Base-by-base conservation (phyloP, 2,888 invertebrate genomes). In the Phaonia tiefii region DNA sequence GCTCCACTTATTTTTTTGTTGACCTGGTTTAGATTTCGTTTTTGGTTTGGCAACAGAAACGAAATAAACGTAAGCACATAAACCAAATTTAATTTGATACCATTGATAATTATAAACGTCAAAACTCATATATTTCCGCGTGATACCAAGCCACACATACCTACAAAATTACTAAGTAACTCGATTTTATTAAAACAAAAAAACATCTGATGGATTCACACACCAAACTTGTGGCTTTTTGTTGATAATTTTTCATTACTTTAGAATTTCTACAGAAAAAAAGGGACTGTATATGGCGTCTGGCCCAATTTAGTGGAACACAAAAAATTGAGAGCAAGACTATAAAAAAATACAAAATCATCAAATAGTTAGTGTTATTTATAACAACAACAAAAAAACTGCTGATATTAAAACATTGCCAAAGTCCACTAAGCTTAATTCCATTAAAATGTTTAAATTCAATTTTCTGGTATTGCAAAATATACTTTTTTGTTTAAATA, bases 11-110 rank as follows among this genome's bases (percentile, higher is more conserved):
- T n/a, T 37, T n/a, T 2, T 5, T 5, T 51, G 49, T 17, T 60
- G 63, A 46, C 37, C 72, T 39, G 58, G 22, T 63, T 60, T 37
- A 20, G 11, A 25, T 72, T n/a, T 63, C 8, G 11, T 20, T 44
- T 15, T 49, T 51, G 37, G 37, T 20, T 42, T 17, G 11, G 25
- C n/a, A 37, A 37, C 10, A 42, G 10, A 17, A n/a, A 58, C 8
- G 54, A 26, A 31, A 69, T 37, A 11, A 54, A 37, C 49, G 22
- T 22, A 26, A 60, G 54, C 13, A 60, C n/a, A 60, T 71, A 25
- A 44, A 60, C 46, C 11, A 17, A 63, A 20, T 25, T 46, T 26
- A 58, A 71, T 60, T 13, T 63, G 49, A 60, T 31, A 58, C 42
- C 26, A 44, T 26, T 58, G n/a, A 44, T 58, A 56, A 37, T 26